Percentiles rank a stretch among this genome's conserved stretches.
Conservation (phyloP, 1,140 invertebrate genomes). For the Cydia pomonella region DNA sequence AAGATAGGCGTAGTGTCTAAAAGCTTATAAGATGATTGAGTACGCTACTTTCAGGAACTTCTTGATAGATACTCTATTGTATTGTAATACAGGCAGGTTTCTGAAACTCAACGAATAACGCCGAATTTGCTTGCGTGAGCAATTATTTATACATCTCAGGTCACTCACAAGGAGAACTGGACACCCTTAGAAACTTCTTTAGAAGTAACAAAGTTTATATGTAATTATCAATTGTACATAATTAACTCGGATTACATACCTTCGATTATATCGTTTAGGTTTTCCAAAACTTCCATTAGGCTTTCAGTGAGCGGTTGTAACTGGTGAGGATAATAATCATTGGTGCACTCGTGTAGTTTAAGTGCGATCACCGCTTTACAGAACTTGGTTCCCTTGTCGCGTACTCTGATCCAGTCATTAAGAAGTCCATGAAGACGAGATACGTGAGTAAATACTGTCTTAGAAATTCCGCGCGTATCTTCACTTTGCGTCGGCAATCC, state of each 20-base stretch:
- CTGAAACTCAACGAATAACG: too few relatives aligned
- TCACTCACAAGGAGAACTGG: too few relatives aligned
- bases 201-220: neutral
- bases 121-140: too few relatives aligned
- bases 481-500: conserved; percentile 60
- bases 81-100: too few relatives aligned
- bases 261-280: conserved; percentile 57
- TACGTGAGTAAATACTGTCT: conserved; percentile 63
- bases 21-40: too few relatives aligned
- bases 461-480: conserved; percentile 56
- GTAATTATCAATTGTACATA: neutral
- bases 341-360: conserved; percentile 63
- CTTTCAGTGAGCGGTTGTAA: conserved; percentile 53
- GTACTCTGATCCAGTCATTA: conserved; percentile 56
- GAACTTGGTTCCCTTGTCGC: conserved; percentile 60
- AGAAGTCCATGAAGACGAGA: conserved; percentile 58
- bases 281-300: conserved; percentile 54
- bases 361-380: conserved; percentile 57
- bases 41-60: too few relatives aligned
- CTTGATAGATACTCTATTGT: too few relatives aligned
- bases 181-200: too few relatives aligned
- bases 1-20: too few relatives aligned
- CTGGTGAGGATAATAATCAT: conserved; percentile 67
- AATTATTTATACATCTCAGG: too few relatives aligned
- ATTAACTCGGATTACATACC: conserved; percentile 45